phyloP scores from a whole-genome alignment of 2,888 invertebrate genomes.

The Dicycla oo region DNA sequence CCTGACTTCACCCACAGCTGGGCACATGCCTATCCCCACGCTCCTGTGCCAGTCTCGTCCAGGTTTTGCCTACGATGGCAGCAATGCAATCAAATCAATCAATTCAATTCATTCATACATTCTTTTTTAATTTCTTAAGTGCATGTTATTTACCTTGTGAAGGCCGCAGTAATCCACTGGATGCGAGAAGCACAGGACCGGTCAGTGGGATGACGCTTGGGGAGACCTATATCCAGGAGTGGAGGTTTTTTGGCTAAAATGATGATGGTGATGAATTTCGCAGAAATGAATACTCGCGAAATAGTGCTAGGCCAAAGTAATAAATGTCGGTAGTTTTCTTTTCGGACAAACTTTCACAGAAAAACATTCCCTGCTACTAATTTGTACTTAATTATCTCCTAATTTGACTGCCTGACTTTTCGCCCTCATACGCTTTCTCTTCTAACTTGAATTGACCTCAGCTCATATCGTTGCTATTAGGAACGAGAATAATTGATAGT shows the following conservation, averaged over 20 bases:
- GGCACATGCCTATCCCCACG: no score
- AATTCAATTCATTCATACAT: no score
- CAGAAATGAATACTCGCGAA: background rate
- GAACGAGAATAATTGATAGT: constrained; percentile 67
- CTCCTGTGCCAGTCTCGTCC: no score
- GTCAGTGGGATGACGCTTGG: background rate
- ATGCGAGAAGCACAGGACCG: no score
- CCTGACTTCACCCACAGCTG: no score
- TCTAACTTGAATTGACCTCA: constrained; percentile 51
- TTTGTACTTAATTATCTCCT: no score
- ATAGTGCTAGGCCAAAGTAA: background rate
- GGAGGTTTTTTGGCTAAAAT: background rate
- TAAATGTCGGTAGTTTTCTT: background rate
- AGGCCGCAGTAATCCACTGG: no score
- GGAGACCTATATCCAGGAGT: no score
- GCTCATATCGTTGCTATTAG: constrained; percentile 58
- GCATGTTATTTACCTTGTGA: background rate
- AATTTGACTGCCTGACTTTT: background rate
- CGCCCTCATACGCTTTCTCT: constrained; percentile 39
- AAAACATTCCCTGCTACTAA: background rate
- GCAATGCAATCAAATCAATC: no score
- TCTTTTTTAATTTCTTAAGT: background rate
- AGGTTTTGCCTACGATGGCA: no score
- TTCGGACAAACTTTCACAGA: background rate
- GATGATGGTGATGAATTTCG: background rate